Evolutionary conservation across 1,140 invertebrate species (phyloP), one percentile per base, ranked within the genome.

Genomic region (Calliphora vicina): DNA sequence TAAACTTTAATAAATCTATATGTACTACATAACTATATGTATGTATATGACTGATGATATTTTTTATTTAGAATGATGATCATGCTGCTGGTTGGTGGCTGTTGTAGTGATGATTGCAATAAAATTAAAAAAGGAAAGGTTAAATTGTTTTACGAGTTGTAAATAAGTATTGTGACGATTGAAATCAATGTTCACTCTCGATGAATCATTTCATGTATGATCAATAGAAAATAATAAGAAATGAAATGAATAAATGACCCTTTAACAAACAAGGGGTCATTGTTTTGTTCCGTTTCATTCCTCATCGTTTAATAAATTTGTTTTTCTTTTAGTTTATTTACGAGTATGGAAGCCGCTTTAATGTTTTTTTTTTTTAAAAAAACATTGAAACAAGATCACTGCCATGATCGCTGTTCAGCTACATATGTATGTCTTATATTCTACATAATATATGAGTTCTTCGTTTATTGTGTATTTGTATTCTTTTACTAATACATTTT

Each of bases 311-410:
- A 67, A 67, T n/a, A 67, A 67, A 67, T 25, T 67, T 67, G 20
- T 67, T 67, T 67, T 67, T 67, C 20, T 20, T 67, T 67, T 25
- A 5, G 8, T 67, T 67, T 8, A 23, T 23, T 61, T 17, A 10
- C 8, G 2, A 10, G 6, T 67, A 23, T 67, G 25, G 25, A 23
- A 12, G 72, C 72, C 72, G 25, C 72, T 29, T 6, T 74, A 20
- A 17, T 72, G 6, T 72, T 26, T 25, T 6, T 23, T 72, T 72
- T 72, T n/a, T 72, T 72, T 74, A 27, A 27, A 26, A n/a, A 42
- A 20, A 6, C 15, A 35, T 76, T 76, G 13, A 42, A 76, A 76
- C 29, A 76, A 76, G 73, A 76, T 76, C 73, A 76, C 29, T 42
- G 73, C 29, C 73, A 76, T 20, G 73, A 76, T 76, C 73, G 35